Percentiles rank a stretch among this genome's conserved stretches.
These are phyloP conservation scores for Hafferia zeledoni DNA, from an alignment of 2,797 vertebrate species.

Conservation along the genomic window DNA sequence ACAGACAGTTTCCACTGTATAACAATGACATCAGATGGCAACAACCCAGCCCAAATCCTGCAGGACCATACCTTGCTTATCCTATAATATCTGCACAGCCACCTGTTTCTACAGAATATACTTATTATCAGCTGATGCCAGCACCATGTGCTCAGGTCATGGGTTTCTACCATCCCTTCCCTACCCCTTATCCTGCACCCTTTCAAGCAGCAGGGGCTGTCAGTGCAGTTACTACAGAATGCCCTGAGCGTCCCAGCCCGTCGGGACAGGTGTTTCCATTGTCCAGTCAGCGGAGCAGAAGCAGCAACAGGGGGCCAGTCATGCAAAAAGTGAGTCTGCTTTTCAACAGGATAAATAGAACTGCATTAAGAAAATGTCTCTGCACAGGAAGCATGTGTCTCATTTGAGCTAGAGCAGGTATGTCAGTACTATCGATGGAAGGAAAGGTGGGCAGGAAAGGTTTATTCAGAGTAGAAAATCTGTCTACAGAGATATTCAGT, in stretches of 20 bases:
- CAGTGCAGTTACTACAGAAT: constrained; percentile 85
- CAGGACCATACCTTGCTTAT: constrained; percentile 94
- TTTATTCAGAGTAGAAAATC: background rate
- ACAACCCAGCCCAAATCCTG: constrained; percentile 87
- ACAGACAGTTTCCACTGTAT: constrained; percentile 92
- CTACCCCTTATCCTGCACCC: constrained; percentile 84
- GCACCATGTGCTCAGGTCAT: constrained; percentile 95
- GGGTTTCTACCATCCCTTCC: constrained; percentile 97
- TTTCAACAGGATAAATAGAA: background rate
- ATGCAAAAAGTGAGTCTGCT: constrained; percentile 85
- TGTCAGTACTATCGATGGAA: background rate
- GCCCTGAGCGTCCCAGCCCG: constrained; percentile 82
- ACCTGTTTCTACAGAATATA: constrained; percentile 91
- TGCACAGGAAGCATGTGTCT: background rate
- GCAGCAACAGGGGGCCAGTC: constrained; percentile 79
- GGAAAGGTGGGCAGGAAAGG: background rate
- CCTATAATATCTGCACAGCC: constrained; percentile 94
- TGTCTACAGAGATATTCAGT: background rate
- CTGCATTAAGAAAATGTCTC: background rate
- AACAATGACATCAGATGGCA: constrained; percentile 96
- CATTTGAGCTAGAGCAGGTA: background rate
- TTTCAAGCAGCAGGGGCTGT: constrained; percentile 86
- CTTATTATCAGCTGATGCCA: constrained; percentile 96
- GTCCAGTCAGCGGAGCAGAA: constrained; percentile 85
- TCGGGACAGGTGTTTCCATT: constrained; percentile 84